phyloP scores from a whole-genome alignment of 2,113 vertebrate species.

The Riparia riparia region DNA sequence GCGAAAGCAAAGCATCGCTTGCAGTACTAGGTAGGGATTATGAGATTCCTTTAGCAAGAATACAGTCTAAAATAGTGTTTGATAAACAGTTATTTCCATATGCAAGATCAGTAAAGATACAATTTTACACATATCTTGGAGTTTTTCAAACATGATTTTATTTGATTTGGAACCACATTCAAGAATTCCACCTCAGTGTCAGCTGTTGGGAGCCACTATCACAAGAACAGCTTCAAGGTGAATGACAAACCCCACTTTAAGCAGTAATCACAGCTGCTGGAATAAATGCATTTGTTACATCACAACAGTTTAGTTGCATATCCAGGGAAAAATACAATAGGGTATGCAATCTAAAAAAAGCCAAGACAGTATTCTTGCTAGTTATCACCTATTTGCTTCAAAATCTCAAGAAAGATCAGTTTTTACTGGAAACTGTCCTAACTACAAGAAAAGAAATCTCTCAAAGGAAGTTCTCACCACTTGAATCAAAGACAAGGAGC shows the following conservation, averaged over 20 bases:
- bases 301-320: background rate
- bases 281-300: background rate
- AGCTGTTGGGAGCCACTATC: background rate
- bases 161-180: background rate
- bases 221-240: background rate
- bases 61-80: background rate
- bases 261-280: background rate
- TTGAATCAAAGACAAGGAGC: background rate
- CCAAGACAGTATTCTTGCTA: background rate
- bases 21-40: background rate
- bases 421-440: background rate
- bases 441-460: background rate
- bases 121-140: background rate
- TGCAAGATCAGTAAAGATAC: background rate
- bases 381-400: background rate
- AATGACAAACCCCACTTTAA: background rate
- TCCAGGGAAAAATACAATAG: background rate
- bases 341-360: background rate
- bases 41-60: background rate
- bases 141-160: background rate
- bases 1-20: background rate
- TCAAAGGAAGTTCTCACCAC: background rate
- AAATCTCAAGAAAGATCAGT: background rate
- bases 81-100: background rate
- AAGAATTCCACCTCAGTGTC: background rate